Evolutionary conservation across 2,888 invertebrate genomes (phyloP).

Genomic region (Oscheius sp.): DNA sequence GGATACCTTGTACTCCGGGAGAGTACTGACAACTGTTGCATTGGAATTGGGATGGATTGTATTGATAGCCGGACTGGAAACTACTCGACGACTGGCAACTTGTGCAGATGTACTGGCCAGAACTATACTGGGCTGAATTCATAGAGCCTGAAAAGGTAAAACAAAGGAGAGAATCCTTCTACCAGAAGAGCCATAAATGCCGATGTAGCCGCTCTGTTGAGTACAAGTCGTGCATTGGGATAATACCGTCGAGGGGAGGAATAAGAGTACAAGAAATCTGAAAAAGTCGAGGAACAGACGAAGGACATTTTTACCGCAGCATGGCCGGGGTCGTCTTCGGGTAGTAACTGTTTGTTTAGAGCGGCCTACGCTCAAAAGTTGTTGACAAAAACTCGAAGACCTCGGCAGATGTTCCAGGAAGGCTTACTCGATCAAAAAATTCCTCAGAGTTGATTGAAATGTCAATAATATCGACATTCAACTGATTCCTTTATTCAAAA

Average conservation of each 20-base stretch:
- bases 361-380: conserved; percentile 11
- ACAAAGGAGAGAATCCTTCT: not conserved
- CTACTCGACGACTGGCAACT: conserved; percentile 8
- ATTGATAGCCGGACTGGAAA: not conserved
- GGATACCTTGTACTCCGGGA: conserved; percentile 4
- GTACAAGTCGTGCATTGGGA: conserved; percentile 22
- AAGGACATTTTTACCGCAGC: conserved; percentile 4
- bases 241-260: not conserved
- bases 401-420: conserved; percentile 20
- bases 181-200: not conserved
- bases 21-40: conserved; percentile 27
- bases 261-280: not conserved
- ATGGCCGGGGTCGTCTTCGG: conserved; percentile 21
- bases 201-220: not conserved
- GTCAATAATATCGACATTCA: not conserved
- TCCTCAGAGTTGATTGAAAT: not conserved
- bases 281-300: not conserved
- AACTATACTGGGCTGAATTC: conserved; percentile 1
- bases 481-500: too few species aligned
- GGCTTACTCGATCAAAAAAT: conserved; percentile 9
- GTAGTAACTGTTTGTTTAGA: conserved; percentile 33
- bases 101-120: conserved; percentile 13
- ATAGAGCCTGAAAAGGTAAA: not conserved
- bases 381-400: conserved; percentile 31
- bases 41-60: conserved; percentile 7